phyloP scores from a whole-genome alignment of 2,888 invertebrate genomes.

The Hirtodrosophila confusa region DNA sequence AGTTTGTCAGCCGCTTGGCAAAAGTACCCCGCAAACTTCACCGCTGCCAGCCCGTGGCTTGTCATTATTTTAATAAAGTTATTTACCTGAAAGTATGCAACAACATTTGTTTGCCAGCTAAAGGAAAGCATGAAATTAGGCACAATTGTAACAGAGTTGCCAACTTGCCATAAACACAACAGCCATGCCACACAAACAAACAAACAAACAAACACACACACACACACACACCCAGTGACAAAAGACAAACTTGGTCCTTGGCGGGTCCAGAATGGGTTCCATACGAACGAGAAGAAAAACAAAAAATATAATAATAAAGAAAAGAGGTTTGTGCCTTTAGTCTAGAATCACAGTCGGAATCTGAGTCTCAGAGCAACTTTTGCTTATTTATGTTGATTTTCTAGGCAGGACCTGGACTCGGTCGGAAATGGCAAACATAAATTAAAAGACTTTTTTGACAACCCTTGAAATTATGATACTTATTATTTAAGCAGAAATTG shows the following conservation, averaged over 20 bases:
- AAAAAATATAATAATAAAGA: constrained; percentile 5
- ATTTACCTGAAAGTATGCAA: constrained; percentile 78
- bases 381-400: constrained; percentile 80
- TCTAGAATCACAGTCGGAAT: constrained; percentile 28
- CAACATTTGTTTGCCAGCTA: constrained; percentile 75
- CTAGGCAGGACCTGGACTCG: constrained; percentile 64
- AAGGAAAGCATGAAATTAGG: constrained; percentile 75
- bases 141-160: constrained; percentile 79
- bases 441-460: constrained; percentile 79
- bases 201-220: constrained; percentile 18
- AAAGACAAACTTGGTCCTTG: constrained; percentile 73
- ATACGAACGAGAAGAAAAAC: constrained; percentile 8
- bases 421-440: constrained; percentile 77
- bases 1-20: constrained; percentile 39
- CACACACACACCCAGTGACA: constrained; percentile 50
- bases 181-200: constrained; percentile 38
- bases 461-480: constrained; percentile 79
- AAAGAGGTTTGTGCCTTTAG: constrained; percentile 33
- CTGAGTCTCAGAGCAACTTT: constrained; percentile 53
- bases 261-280: constrained; percentile 36
- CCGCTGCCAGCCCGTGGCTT: constrained; percentile 44
- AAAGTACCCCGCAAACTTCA: constrained; percentile 7
- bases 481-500: constrained; percentile 71
- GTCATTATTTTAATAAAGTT: constrained; percentile 80
- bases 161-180: constrained; percentile 74